Conservation (phyloP, 2,113 vertebrate species). For the Indicator indicator region DNA sequence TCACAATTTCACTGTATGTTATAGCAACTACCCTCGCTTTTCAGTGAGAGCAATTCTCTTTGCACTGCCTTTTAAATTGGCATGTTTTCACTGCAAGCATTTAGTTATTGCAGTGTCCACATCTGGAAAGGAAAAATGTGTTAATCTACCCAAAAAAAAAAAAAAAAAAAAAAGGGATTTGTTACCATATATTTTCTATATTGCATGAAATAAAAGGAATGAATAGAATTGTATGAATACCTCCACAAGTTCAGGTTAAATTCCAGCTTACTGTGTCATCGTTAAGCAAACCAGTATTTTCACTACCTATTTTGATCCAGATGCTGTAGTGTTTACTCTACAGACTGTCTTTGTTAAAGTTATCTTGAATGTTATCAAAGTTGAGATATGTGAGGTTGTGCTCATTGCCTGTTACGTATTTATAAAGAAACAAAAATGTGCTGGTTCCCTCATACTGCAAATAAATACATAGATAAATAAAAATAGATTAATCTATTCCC, state of each 20-base stretch:
- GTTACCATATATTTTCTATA: background rate
- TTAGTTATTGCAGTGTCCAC: background rate
- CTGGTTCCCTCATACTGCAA: background rate
- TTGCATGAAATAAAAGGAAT: background rate
- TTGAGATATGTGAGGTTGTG: background rate
- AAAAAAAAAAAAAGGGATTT: background rate
- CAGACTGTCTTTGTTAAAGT: background rate
- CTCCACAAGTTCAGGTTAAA: background rate
- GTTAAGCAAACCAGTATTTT: background rate
- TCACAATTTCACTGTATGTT: background rate
- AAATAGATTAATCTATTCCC: background rate
- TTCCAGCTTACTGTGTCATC: background rate
- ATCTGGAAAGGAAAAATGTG: background rate
- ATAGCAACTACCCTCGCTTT: background rate
- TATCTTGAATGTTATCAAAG: background rate
- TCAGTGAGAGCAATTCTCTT: slow-evolving; percentile 26
- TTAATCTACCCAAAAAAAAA: background rate
- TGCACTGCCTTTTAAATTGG: background rate
- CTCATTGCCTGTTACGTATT: background rate
- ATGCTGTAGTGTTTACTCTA: background rate
- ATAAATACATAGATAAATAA: background rate
- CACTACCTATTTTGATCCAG: background rate
- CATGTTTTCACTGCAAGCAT: background rate
- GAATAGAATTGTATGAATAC: background rate
- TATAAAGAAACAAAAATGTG: background rate